These are phyloP conservation scores for roundworm (Caenorhabditis elegans) DNA, from an alignment of 1,140 invertebrate species.

Conservation along the genomic window DNA sequence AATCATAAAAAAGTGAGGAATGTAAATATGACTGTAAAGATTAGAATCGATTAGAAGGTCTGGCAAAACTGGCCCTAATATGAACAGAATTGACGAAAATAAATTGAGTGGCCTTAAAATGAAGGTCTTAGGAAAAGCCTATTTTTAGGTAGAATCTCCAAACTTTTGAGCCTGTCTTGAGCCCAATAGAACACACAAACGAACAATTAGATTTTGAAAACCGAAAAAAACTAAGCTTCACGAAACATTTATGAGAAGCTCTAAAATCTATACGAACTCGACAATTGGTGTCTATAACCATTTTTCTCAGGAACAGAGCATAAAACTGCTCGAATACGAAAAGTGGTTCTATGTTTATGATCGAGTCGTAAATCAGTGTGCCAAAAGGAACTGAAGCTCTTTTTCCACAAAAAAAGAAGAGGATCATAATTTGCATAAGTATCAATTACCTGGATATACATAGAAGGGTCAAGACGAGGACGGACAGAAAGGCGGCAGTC, in stretches of 20 bases:
- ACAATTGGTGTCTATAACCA: neutral
- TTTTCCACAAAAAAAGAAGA: too few relatives aligned
- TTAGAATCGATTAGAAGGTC: neutral
- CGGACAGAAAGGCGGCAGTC: neutral
- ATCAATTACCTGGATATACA: neutral
- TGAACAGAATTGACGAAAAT: too few relatives aligned
- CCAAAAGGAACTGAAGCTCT: neutral
- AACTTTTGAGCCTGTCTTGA: too few relatives aligned
- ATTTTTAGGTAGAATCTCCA: too few relatives aligned
- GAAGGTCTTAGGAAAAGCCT: too few relatives aligned
- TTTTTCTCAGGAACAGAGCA: neutral
- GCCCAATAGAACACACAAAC: too few relatives aligned
- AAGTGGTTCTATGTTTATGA: neutral
- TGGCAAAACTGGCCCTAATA: too few relatives aligned
- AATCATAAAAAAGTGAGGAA: neutral
- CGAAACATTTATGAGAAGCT: neutral
- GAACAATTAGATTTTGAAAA: too few relatives aligned
- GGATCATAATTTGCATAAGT: neutral
- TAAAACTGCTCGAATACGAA: neutral
- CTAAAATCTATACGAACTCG: slow-evolving; percentile 17
- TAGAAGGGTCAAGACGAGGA: slow-evolving; percentile 3
- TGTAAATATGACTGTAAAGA: neutral
- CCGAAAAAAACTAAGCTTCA: neutral
- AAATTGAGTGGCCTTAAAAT: too few relatives aligned
- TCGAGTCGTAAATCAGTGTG: neutral